Base-by-base conservation (phyloP, 2,113 vertebrate genomes). In the Nothobranchius kuhntae region DNA sequence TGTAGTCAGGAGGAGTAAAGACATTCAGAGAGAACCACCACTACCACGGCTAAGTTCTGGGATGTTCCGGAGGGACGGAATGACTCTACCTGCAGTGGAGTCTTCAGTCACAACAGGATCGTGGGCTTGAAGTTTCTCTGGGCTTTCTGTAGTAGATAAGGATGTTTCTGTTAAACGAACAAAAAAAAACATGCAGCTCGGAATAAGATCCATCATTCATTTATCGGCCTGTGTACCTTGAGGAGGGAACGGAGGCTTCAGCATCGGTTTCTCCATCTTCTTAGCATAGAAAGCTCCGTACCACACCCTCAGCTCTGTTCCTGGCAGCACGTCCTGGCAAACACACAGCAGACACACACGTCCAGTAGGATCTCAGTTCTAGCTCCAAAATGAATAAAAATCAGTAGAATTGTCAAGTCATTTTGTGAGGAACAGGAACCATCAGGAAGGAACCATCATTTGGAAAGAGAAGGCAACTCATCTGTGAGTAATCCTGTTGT, bases 221-320 rank as follows among this genome's bases (percentile, higher is more conserved):
- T 12, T 26, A 26, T 40, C 21, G 1, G 3, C n/a, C 13, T 6
- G 4, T 13, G 13, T 75, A 95, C 94, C 79, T 92, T 94, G 86
- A 82, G 62, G 87, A 90, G 87, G 86, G 26, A 70, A 72, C 38
- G 92, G 91, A 62, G 93, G 93, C 87, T 92, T 96, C 75, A 99
- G 91, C 88, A 95, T 65, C 45, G 94, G 93, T 84, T 94, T 97
- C 86, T 98, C 96, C 96, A 99, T 98, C 94, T 95, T 99, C 91
- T 97, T 98, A 83, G 96, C 96, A 1, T 99, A 99, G 88, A 99
- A 99, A 56, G 96, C 98, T 13, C 97, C 97, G 5, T 99, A 99
- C 97, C 98, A 99, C 77, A 99, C 98, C 36, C 96, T 89, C 84
- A 99, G 92, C 93, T 99, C 98, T 0, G 94, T 77, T 58, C 98